Base-by-base conservation (phyloP, 2,113 vertebrate species). In the Paralichthys olivaceus region DNA sequence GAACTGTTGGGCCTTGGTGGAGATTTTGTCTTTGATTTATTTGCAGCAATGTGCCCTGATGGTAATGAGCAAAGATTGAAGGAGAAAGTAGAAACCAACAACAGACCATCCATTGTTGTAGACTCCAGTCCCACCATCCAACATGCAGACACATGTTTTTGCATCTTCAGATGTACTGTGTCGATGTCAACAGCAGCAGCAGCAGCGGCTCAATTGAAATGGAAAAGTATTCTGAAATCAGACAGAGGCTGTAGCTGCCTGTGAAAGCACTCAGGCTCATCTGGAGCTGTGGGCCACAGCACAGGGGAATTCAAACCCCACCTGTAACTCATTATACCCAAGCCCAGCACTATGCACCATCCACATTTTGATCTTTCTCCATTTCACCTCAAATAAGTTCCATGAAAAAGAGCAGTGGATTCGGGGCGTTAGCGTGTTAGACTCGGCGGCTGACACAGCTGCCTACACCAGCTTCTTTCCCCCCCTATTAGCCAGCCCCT, bases 251-350 rank as follows among this genome's bases (percentile, higher is more conserved):
- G 57, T 28, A 54, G 85, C 78, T 78, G 87, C 72, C 87, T 89
- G 90, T 75, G 77, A 86, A 91, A 90, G 84, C 84, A 84, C 83
- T 90, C 84, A 82, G 81, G 63, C 83, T 92, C 91, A 92, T 91
- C 91, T 92, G 91, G 89, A 86, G 81, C 84, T 77, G 85, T 79
- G 80, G 77, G 81, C 80, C 40, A 20, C 81, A 74, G 75, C 54
- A 1, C 75, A 20, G 79, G 69, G 73, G 87, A 86, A 89, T 85
- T 84, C 70, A 89, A 90, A 79, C 77, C 81, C 82, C 91, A 92
- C 91, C 92, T 93, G 90, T 87, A 87, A 88, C 83, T 92, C 89
- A 91, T 94, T 92, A 92, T 87, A 84, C 83, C 81, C 72, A 22
- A 57, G 73, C 85, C 73, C 57, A 17, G 75, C 75, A 49, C 84